phyloP scores from a whole-genome alignment of 2,797 vertebrate species.

The Hoplostethus mediterraneus region DNA sequence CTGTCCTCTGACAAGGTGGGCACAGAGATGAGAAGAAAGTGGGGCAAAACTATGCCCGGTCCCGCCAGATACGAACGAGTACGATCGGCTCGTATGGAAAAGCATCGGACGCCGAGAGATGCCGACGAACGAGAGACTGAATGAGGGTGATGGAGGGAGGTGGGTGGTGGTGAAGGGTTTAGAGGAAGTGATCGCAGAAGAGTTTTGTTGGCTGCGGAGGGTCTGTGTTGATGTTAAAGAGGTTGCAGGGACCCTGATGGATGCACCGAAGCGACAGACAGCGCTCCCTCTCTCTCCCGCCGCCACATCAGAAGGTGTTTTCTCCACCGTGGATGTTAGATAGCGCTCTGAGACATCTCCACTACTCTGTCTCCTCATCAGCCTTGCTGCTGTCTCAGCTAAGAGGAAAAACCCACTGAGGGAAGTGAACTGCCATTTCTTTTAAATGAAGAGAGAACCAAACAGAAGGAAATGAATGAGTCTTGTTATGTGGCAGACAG shows the following conservation, averaged over 20 bases:
- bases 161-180: slow-evolving; percentile 21
- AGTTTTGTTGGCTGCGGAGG: not conserved
- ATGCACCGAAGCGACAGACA: too few relatives aligned
- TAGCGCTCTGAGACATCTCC: too few relatives aligned
- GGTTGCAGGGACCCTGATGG: not conserved
- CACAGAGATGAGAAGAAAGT: slow-evolving; percentile 56
- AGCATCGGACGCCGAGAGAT: slow-evolving; percentile 17
- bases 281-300: not conserved
- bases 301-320: not conserved
- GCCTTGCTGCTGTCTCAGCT: too few relatives aligned
- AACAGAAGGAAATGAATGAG: too few relatives aligned
- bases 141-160: slow-evolving; percentile 1
- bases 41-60: slow-evolving; percentile 47
- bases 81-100: slow-evolving; percentile 34
- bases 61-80: slow-evolving; percentile 43
- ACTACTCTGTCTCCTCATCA: too few relatives aligned
- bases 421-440: too few relatives aligned
- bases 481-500: too few relatives aligned
- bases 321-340: not conserved
- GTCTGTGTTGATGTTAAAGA: not conserved
- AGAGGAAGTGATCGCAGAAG: slow-evolving; percentile 27
- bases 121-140: slow-evolving; percentile 26
- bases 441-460: too few relatives aligned
- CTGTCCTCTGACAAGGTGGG: slow-evolving; percentile 74
- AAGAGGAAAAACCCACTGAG: too few relatives aligned